Base-by-base conservation (phyloP, 1,140 invertebrate genomes). In the Microplitis demolitor region DNA sequence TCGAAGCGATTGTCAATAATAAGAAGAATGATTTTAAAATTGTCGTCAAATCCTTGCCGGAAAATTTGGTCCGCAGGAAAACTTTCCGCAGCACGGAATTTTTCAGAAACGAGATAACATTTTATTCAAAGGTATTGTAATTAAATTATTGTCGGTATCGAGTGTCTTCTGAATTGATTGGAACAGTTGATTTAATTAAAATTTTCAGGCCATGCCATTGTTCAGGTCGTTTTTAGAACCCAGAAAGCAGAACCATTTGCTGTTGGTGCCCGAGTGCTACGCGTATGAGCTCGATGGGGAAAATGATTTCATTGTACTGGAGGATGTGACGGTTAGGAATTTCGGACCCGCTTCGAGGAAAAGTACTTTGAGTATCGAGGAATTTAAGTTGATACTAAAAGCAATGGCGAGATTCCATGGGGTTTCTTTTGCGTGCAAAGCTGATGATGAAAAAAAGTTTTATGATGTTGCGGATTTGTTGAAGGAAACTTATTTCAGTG, bases 381-480 rank as follows among this genome's bases (percentile, higher is more conserved):
- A 91, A 73, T 88, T 87, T 63, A 82, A 79, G 61, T 69, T 88
- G 4, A 90, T 91, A 31, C 81, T 93, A 56, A 87, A 89, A 79
- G 84, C 88, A 1, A 80, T 94, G 35, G 92, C 92, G 0, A 89
- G 89, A 77, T 93, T 91, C 76, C 93, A 94, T 82, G 91, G 90
- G 3, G 77, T 93, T 4, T 91, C 91, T 1, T 89, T 93, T 71
- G 92, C 92, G 0, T 91, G 90, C 76, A 92, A 88, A 82, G 89
- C 92, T 72, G 88, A 92, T 74, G 79, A 91, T n/a, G 87, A 88
- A 1, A 81, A 90, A 13, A 82, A 88, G 62, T 93, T 92, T 78
- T 74, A 87, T 54, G 77, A 86, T 68, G 82, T 90, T 0, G 83
- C 78, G 4, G 79, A 79, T 31, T 66, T 71, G 53, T 77, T 88